Percentiles rank a stretch among this genome's conserved stretches.
Evolutionary conservation across 2,113 vertebrate genomes (phyloP).

Genomic region (Gnathonemus echidnorhynchus): DNA sequence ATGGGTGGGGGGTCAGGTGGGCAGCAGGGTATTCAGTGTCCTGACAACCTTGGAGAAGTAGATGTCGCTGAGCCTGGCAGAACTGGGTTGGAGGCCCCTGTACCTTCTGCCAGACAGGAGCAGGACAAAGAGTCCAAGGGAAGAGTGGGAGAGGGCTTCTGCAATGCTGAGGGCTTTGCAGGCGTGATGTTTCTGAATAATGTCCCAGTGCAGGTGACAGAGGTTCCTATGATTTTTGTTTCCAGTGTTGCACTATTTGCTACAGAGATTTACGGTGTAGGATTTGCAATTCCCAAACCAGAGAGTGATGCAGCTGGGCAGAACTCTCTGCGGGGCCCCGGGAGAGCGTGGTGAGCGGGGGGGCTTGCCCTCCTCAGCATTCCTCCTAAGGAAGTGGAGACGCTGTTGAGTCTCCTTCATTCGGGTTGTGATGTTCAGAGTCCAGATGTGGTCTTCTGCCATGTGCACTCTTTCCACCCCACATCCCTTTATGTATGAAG

Average conservation of each 20-base stretch:
- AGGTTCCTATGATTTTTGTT: neutral
- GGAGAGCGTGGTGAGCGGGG: neutral
- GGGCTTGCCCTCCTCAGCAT: neutral
- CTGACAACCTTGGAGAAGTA: neutral
- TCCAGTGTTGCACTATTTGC: neutral
- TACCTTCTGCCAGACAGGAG: neutral
- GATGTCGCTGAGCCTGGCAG: neutral
- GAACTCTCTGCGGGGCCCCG: neutral
- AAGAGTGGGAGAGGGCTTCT: neutral
- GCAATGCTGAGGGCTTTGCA: neutral
- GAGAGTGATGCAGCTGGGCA: neutral
- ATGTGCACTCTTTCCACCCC: neutral
- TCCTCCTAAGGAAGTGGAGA: neutral
- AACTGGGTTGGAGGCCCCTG: neutral
- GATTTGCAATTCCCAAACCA: neutral
- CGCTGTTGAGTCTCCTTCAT: neutral
- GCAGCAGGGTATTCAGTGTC: neutral
- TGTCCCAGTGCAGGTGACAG: neutral
- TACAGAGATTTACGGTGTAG: neutral
- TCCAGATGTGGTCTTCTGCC: neutral
- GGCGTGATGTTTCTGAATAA: neutral
- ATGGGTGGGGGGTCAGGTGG: neutral
- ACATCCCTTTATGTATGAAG: neutral
- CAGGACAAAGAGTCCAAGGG: neutral
- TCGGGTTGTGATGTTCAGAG: neutral